A percentile compares a stretch with the other conserved stretches of the same genome.
These are phyloP conservation scores for Porites rus DNA, from an alignment of 92 coral and sea anemone genomes.

Conservation along the genomic window DNA sequence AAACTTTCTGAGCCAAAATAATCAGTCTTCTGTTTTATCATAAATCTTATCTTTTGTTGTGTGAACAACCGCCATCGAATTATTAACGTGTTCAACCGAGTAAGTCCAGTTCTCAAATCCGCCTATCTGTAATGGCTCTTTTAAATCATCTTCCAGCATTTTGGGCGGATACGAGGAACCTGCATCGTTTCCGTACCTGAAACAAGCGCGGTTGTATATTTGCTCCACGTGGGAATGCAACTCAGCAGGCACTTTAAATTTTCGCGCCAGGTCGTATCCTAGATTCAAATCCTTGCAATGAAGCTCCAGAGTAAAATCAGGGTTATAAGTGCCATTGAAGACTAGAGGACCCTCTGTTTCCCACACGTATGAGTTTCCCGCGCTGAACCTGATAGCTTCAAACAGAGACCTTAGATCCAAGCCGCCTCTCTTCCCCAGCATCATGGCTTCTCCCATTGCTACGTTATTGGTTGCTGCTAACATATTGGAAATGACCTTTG, in stretches of 20 bases:
- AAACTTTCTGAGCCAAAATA: background rate
- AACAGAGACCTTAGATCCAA: constrained; percentile 69
- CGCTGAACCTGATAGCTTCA: constrained; percentile 81
- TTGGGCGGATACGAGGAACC: constrained; percentile 71
- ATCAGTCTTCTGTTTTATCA: background rate
- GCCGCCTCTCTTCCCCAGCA: constrained; percentile 76
- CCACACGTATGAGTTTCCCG: constrained; percentile 84
- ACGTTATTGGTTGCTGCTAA: constrained; percentile 72
- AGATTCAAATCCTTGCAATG: constrained; percentile 84
- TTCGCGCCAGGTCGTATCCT: constrained; percentile 65
- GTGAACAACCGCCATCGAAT: constrained; percentile 78
- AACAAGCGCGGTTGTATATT: constrained; percentile 71
- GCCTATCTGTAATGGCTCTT: constrained; percentile 41
- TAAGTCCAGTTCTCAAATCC: constrained; percentile 81
- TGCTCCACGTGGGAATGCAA: constrained; percentile 50
- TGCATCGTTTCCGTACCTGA: constrained; percentile 61
- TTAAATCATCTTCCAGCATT: constrained; percentile 65
- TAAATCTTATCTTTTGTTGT: constrained; percentile 42
- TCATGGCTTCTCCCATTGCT: constrained; percentile 78
- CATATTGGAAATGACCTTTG: constrained; percentile 90
- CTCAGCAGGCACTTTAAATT: constrained; percentile 65
- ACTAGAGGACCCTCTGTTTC: constrained; percentile 86
- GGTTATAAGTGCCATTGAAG: constrained; percentile 82
- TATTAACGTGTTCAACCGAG: constrained; percentile 68
- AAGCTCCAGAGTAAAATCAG: constrained; percentile 78